These are phyloP conservation scores for Drosophila albomicans DNA, from an alignment of 1,140 invertebrate genomes.

Conservation along the genomic window DNA sequence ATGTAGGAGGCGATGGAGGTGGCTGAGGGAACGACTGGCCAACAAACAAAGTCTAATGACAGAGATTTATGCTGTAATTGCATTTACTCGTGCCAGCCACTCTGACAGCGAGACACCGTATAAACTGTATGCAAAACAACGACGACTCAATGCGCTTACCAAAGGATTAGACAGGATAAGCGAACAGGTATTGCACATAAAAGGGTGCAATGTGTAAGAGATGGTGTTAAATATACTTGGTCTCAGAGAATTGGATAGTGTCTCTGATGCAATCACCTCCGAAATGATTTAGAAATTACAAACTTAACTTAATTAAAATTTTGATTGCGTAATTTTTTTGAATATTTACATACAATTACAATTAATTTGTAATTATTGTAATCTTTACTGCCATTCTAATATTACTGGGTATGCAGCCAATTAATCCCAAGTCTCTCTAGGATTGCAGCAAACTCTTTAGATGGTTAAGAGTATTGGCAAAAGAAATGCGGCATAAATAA, in stretches of 20 bases:
- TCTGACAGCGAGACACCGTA: neutral
- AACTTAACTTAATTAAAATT: too few species aligned
- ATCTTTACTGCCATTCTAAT: too few species aligned
- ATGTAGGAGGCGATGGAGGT: constrained; percentile 11
- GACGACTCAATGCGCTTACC: constrained; percentile 37
- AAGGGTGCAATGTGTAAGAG: neutral
- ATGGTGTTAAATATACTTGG: neutral
- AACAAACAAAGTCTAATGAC: constrained; percentile 81
- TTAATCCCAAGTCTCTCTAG: neutral
- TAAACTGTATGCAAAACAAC: constrained; percentile 27
- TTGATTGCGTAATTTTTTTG: too few species aligned
- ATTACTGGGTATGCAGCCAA: neutral
- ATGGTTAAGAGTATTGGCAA: constrained; percentile 57
- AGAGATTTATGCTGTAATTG: constrained; percentile 81
- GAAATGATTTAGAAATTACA: too few species aligned
- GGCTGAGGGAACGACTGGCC: constrained; percentile 34
- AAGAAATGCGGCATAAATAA: constrained; percentile 81
- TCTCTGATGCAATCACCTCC: too few species aligned
- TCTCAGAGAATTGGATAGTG: neutral
- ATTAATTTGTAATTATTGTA: too few species aligned
- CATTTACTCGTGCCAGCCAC: constrained; percentile 57
- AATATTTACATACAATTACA: too few species aligned
- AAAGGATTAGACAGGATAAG: constrained; percentile 13
- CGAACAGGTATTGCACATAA: neutral
- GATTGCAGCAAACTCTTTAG: neutral